These are phyloP conservation scores for Brachyistius frenatus DNA, from an alignment of 2,113 vertebrate species.

Conservation along the genomic window DNA sequence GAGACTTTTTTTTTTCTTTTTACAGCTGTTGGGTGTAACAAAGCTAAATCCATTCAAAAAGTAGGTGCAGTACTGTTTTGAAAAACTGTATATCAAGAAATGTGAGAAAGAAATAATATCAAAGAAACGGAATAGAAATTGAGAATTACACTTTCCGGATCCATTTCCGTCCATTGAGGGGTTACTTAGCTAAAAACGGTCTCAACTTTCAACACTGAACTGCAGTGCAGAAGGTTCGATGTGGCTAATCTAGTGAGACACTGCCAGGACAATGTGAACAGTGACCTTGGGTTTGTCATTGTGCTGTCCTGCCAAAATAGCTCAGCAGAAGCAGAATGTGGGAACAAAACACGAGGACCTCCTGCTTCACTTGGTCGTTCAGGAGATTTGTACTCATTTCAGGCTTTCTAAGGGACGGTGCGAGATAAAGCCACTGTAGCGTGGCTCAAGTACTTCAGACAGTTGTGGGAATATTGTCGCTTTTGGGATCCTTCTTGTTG, in stretches of 20 bases:
- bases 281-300: conserved; percentile 9
- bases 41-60: conserved; percentile 1
- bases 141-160: conserved; percentile 4
- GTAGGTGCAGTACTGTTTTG: not conserved
- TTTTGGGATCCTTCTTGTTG: conserved; percentile 17
- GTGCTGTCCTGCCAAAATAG: conserved; percentile 14
- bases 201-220: conserved; percentile 7
- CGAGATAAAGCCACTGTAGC: conserved; percentile 10
- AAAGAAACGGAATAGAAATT: not conserved
- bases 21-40: not conserved
- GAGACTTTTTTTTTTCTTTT: not conserved
- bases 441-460: not conserved
- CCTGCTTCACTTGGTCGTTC: not conserved
- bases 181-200: not conserved
- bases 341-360: conserved; percentile 10
- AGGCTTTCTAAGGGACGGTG: not conserved
- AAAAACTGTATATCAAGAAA: no score
- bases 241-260: conserved; percentile 15
- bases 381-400: conserved; percentile 11
- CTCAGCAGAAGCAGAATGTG: not conserved
- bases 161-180: conserved; percentile 11
- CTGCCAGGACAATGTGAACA: conserved; percentile 9
- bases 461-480: not conserved
- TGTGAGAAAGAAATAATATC: not conserved
- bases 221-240: conserved; percentile 12